A percentile compares a stretch with the other conserved stretches of the same genome.
phyloP scores from a whole-genome alignment of 2,113 vertebrate species.

The Odocoileus hemionus region DNA sequence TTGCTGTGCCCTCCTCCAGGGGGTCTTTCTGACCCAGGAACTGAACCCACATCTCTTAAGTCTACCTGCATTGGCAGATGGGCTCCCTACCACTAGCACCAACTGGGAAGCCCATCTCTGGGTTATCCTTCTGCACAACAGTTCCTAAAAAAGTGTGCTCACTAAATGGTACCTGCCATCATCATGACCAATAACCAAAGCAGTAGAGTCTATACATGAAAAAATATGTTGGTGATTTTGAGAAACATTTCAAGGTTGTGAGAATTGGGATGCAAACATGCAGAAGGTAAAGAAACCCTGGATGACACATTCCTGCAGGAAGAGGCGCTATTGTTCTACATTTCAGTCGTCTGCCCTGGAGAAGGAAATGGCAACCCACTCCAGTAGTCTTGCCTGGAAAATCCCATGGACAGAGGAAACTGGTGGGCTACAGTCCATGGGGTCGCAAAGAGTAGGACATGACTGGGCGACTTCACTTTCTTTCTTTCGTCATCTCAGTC shows the following conservation, averaged over 20 bases:
- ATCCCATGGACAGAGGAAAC: background rate
- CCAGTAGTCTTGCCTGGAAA: background rate
- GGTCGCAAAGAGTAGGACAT: background rate
- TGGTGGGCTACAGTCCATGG: background rate
- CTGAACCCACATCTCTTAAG: fast-evolving
- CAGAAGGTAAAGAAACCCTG: background rate
- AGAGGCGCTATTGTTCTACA: background rate
- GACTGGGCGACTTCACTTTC: background rate
- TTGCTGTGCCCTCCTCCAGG: background rate
- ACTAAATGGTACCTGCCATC: background rate
- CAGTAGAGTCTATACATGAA: background rate
- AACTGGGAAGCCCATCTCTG: background rate
- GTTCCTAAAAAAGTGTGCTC: background rate
- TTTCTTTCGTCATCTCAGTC: background rate
- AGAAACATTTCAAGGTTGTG: background rate
- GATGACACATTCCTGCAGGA: background rate
- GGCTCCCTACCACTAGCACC: background rate
- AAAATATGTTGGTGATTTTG: background rate
- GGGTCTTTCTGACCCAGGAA: background rate
- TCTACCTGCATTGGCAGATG: fast-evolving
- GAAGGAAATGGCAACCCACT: background rate
- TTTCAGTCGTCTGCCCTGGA: background rate
- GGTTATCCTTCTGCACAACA: background rate
- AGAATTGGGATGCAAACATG: background rate
- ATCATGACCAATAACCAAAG: background rate